phyloP scores from a whole-genome alignment of 1,140 invertebrate species.

The Hypothenemus hampei region DNA sequence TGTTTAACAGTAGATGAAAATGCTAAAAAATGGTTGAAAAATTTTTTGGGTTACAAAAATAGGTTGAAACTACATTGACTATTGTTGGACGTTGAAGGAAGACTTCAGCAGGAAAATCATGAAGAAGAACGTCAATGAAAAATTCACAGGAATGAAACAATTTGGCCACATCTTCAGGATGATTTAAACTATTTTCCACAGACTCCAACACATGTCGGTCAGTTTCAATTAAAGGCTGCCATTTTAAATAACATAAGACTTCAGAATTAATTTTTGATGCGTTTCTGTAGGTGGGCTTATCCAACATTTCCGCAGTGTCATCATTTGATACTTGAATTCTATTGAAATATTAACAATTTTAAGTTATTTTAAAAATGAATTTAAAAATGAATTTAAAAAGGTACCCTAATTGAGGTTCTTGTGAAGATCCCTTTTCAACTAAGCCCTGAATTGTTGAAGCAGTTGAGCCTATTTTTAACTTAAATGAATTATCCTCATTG shows the following conservation, averaged over 20 bases:
- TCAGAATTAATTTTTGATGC: no score
- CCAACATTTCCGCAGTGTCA: not conserved
- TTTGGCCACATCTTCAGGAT: conserved; percentile 30
- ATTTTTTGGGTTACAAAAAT: not conserved
- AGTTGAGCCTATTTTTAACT: conserved; percentile 27
- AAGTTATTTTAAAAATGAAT: not conserved
- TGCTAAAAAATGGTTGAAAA: conserved; percentile 26
- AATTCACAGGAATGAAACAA: conserved; percentile 52
- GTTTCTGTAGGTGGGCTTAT: conserved; percentile 13
- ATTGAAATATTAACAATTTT: not conserved
- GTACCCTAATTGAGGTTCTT: conserved; percentile 30
- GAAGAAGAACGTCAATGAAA: conserved; percentile 59
- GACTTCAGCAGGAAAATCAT: conserved; percentile 65
- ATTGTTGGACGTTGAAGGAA: conserved; percentile 62
- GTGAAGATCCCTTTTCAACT: conserved; percentile 28
- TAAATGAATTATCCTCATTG: conserved; percentile 2
- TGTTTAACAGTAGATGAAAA: conserved; percentile 33
- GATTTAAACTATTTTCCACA: conserved; percentile 38
- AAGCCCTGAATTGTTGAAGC: conserved; percentile 38
- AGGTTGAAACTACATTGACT: conserved; percentile 48
- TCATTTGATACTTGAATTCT: not conserved
- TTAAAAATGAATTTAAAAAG: not conserved
- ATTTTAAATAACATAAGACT: conserved; percentile 29
- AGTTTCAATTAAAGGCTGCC: conserved; percentile 40
- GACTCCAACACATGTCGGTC: conserved; percentile 42